Evolutionary conservation across 1,140 invertebrate species (phyloP).

Genomic region (Macrosteles quadrilineatus): DNA sequence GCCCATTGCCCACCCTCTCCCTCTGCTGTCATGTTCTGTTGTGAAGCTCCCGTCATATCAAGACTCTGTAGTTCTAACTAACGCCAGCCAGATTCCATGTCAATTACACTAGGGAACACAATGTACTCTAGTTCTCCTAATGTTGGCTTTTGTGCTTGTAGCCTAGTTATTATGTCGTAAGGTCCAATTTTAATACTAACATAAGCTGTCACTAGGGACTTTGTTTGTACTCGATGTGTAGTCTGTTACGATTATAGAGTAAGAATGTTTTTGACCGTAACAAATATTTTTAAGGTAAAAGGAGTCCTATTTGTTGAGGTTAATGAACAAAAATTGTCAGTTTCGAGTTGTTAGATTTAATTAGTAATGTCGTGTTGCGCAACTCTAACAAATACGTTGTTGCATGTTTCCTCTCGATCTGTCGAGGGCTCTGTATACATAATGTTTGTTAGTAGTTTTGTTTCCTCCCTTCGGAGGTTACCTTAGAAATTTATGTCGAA

Average conservation of each 20-base stretch:
- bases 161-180: conserved; percentile 22
- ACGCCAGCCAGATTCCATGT: conserved; percentile 15
- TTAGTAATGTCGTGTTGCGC: conserved; percentile 17
- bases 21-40: not conserved
- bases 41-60: not conserved
- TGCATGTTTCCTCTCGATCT: conserved; percentile 24
- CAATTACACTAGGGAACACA: conserved; percentile 6
- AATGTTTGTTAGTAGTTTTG: conserved; percentile 30
- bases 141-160: conserved; percentile 23
- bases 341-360: conserved; percentile 25
- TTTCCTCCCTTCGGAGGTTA: conserved; percentile 14
- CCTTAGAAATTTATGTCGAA: conserved; percentile 34
- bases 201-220: conserved; percentile 11
- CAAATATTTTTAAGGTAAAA: conserved; percentile 31
- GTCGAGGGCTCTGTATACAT: conserved; percentile 16
- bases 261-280: conserved; percentile 14
- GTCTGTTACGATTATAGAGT: conserved; percentile 12
- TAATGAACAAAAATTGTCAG: conserved; percentile 14
- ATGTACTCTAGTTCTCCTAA: conserved; percentile 19
- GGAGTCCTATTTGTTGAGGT: conserved; percentile 34
- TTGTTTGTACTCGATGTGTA: conserved; percentile 23
- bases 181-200: conserved; percentile 26
- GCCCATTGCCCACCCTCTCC: not conserved
- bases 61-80: conserved; percentile 16
- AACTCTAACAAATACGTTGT: conserved; percentile 17